These are phyloP conservation scores for Corythaixoides concolor DNA, from an alignment of 2,113 vertebrate species.

Conservation along the genomic window DNA sequence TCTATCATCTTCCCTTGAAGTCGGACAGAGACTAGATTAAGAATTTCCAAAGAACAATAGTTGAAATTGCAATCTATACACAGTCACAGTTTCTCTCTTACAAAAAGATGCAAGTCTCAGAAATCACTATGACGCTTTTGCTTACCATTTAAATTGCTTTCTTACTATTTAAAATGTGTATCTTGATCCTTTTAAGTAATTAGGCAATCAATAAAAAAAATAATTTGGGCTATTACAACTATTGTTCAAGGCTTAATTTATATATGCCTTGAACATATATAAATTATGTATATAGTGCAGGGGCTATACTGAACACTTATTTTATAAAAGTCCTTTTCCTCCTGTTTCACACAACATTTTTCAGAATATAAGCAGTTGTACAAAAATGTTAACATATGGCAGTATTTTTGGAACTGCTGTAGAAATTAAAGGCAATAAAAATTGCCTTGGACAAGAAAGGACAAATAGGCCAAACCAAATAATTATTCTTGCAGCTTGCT, in stretches of 20 bases:
- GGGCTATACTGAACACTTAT: constrained; percentile 34
- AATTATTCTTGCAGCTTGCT: constrained; percentile 69
- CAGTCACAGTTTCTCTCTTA: neutral
- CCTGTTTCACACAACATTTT: constrained; percentile 58
- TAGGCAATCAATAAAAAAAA: constrained; percentile 41
- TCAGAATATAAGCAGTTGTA: constrained; percentile 61
- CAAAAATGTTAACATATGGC: constrained; percentile 65
- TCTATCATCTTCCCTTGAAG: constrained; percentile 10
- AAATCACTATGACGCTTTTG: constrained; percentile 11
- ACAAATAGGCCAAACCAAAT: constrained; percentile 66
- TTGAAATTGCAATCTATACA: neutral
- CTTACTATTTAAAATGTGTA: constrained; percentile 19
- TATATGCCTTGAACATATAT: neutral
- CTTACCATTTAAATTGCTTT: constrained; percentile 32
- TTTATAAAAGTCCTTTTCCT: constrained; percentile 42
- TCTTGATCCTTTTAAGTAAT: constrained; percentile 61
- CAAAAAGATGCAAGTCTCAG: constrained; percentile 7
- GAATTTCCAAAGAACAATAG: neutral
- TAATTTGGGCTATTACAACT: constrained; percentile 45
- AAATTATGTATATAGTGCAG: constrained; percentile 25
- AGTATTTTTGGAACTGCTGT: constrained; percentile 40
- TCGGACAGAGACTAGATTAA: constrained; percentile 4
- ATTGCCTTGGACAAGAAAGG: constrained; percentile 64
- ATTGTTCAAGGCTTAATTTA: constrained; percentile 59
- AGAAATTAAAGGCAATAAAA: constrained; percentile 71